These are phyloP conservation scores for Takifugu bimaculatus DNA, from an alignment of 2,113 vertebrate species.

Conservation along the genomic window DNA sequence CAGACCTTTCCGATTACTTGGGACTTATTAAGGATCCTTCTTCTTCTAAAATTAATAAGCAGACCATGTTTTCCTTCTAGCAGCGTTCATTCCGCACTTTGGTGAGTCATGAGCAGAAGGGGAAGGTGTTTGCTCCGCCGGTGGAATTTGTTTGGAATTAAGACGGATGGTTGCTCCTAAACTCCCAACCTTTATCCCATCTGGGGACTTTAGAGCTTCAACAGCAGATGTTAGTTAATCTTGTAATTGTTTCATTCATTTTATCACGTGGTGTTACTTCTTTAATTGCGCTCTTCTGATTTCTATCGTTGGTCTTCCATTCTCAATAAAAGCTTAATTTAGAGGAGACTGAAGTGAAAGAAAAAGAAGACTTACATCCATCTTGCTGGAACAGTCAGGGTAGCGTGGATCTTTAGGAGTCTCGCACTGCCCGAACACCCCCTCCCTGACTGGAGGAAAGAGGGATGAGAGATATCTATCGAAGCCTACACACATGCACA, in stretches of 20 bases:
- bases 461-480: constrained; percentile 32
- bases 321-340: neutral
- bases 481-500: constrained; percentile 1
- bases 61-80: too few relatives aligned
- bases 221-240: too few relatives aligned
- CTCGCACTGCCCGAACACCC: constrained; percentile 85
- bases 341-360: constrained; percentile 9
- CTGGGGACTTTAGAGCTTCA: too few relatives aligned
- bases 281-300: too few relatives aligned
- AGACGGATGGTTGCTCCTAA: neutral
- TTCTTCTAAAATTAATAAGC: too few relatives aligned
- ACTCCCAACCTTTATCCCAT: too few relatives aligned
- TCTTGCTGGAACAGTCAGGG: constrained; percentile 90
- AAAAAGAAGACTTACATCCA: constrained; percentile 85
- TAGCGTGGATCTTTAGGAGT: constrained; percentile 87
- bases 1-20: too few relatives aligned
- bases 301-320: neutral
- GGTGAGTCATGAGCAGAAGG: constrained; percentile 6
- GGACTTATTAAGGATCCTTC: too few relatives aligned
- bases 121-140: neutral
- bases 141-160: neutral
- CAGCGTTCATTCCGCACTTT: neutral
- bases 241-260: too few relatives aligned
- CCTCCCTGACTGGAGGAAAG: constrained; percentile 74
- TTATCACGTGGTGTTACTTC: too few relatives aligned